Evolutionary conservation across 2,797 vertebrate species (phyloP).

Genomic region (Amblyraja radiata): DNA sequence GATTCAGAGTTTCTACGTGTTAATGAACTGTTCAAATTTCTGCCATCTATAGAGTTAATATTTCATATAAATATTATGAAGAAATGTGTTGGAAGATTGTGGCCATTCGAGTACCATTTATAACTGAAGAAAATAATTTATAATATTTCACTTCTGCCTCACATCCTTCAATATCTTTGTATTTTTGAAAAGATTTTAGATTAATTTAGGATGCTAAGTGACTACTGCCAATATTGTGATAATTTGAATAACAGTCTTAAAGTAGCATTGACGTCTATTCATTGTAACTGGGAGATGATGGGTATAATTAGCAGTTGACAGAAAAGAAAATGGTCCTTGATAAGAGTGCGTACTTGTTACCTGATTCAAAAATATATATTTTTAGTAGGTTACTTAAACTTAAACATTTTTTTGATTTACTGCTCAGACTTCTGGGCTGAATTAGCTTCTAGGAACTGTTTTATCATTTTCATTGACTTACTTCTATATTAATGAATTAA

Average conservation of each 20-base stretch:
- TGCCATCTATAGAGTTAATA: not conserved
- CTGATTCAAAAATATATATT: not conserved
- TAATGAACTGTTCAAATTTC: not conserved
- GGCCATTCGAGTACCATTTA: no score
- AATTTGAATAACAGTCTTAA: not conserved
- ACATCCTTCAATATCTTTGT: not conserved
- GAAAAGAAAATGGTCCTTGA: not conserved
- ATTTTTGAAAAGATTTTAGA: not conserved
- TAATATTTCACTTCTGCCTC: not conserved
- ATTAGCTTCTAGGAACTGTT: not conserved
- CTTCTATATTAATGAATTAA: not conserved
- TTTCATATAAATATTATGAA: not conserved
- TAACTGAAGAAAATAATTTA: not conserved
- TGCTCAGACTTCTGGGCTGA: not conserved
- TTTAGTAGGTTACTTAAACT: not conserved
- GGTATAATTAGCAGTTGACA: not conserved
- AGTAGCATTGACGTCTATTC: not conserved
- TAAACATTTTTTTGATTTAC: not conserved
- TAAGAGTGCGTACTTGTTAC: not conserved
- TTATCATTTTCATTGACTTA: not conserved
- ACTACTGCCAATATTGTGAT: not conserved
- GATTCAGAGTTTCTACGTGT: not conserved
- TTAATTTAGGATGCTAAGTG: not conserved
- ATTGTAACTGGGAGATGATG: not conserved
- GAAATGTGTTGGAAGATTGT: no score